phyloP scores from a whole-genome alignment of 2,113 vertebrate genomes.

The Urocolius indicus region DNA sequence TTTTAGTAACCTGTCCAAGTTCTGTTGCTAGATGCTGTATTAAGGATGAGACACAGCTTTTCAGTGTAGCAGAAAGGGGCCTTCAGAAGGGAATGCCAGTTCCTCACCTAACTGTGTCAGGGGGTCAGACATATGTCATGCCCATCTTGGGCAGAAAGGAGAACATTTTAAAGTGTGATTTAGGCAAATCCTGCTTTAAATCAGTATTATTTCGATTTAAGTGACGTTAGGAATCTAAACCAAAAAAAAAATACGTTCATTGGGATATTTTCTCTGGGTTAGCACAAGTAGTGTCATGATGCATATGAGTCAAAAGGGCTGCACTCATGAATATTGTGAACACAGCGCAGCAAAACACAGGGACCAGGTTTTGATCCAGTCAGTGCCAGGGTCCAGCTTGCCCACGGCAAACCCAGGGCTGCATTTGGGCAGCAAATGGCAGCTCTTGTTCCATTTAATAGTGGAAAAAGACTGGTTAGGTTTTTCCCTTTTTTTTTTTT shows the following conservation, averaged over 20 bases:
- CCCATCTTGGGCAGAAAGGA: neutral
- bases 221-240: neutral
- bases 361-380: neutral
- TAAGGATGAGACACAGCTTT: neutral
- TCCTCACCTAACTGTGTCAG: neutral
- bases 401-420: neutral
- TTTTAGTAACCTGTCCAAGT: neutral
- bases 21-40: neutral
- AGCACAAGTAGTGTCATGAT: neutral
- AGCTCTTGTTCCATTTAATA: neutral
- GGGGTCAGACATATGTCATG: neutral
- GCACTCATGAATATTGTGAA: neutral
- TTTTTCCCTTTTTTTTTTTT: neutral
- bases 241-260: neutral
- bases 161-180: neutral
- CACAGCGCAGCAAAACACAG: accelerated
- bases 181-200: neutral
- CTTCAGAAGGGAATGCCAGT: neutral
- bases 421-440: neutral
- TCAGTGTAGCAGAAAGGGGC: neutral
- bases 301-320: neutral
- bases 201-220: neutral
- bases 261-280: neutral
- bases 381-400: neutral
- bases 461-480: neutral